Evolutionary conservation across 2,797 vertebrate species (phyloP).

Genomic region (Micromesistius poutassou): DNA sequence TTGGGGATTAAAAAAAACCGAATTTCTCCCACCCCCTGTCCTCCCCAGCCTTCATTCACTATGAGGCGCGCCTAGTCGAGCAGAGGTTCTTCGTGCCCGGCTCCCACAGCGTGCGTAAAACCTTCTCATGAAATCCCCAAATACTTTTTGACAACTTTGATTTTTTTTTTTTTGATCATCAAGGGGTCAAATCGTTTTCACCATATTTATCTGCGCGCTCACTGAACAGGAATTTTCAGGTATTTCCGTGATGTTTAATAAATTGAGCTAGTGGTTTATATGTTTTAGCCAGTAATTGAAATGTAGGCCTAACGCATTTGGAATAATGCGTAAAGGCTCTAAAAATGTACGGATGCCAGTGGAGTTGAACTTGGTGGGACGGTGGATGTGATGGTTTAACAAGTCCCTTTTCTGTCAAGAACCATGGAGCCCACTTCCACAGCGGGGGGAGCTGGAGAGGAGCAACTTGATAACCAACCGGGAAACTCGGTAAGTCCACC

Average conservation of each 20-base stretch:
- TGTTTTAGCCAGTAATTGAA: too few species aligned
- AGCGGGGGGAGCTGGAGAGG: conserved; percentile 69
- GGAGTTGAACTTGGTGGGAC: conserved; percentile 24
- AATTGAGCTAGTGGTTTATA: not conserved
- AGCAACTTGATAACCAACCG: conserved; percentile 61
- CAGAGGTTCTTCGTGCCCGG: conserved; percentile 63
- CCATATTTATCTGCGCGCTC: conserved; percentile 46
- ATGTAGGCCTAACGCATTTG: too few species aligned
- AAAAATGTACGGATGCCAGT: not conserved
- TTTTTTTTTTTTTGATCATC: conserved; percentile 42
- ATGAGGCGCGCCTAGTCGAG: conserved; percentile 72
- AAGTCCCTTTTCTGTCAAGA: conserved; percentile 69
- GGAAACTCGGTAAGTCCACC: conserved; percentile 78
- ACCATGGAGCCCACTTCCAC: conserved; percentile 81
- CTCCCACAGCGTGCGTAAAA: conserved; percentile 71
- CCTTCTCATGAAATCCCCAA: conserved; percentile 78
- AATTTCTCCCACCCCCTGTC: conserved; percentile 72
- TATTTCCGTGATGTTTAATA: conserved; percentile 48
- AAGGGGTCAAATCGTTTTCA: conserved; percentile 44
- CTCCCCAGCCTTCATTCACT: conserved; percentile 72
- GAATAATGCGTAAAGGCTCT: too few species aligned
- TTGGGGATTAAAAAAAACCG: conserved; percentile 60
- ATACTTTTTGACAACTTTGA: conserved; percentile 69
- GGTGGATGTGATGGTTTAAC: conserved; percentile 67
- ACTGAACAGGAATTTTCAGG: conserved; percentile 60